A percentile compares a stretch with the other conserved stretches of the same genome.
These are phyloP conservation scores for Lepidocolaptes lacrymiger DNA, from an alignment of 2,797 vertebrate species.

Conservation along the genomic window DNA sequence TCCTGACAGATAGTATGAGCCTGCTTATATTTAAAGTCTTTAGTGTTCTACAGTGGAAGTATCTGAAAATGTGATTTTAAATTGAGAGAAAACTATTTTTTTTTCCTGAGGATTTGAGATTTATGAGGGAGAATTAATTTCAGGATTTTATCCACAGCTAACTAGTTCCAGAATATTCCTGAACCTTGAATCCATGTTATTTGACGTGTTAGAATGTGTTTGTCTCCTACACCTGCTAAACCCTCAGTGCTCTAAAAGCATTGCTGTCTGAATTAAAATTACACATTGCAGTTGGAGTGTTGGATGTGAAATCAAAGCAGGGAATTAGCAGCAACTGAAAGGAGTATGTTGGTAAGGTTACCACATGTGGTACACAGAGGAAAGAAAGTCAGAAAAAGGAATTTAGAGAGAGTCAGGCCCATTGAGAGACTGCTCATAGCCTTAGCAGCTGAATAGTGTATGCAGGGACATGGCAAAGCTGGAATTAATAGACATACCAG, in stretches of 20 bases:
- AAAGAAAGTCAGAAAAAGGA: background rate
- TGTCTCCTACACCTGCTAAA: background rate
- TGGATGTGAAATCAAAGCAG: background rate
- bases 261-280: background rate
- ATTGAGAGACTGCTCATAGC: background rate
- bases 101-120: background rate
- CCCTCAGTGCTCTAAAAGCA: background rate
- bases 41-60: background rate
- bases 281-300: background rate
- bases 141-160: background rate
- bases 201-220: background rate
- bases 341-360: background rate
- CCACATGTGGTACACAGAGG: background rate
- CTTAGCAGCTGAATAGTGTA: background rate
- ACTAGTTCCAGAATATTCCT: background rate
- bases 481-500: background rate
- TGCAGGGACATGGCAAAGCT: background rate
- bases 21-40: background rate
- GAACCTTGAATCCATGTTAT: background rate
- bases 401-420: background rate
- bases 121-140: background rate
- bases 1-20: background rate
- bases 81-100: background rate
- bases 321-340: background rate
- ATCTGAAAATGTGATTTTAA: slow-evolving; percentile 10